Conservation (phyloP, 2,888 invertebrate genomes). For the Dryobota labecula region DNA sequence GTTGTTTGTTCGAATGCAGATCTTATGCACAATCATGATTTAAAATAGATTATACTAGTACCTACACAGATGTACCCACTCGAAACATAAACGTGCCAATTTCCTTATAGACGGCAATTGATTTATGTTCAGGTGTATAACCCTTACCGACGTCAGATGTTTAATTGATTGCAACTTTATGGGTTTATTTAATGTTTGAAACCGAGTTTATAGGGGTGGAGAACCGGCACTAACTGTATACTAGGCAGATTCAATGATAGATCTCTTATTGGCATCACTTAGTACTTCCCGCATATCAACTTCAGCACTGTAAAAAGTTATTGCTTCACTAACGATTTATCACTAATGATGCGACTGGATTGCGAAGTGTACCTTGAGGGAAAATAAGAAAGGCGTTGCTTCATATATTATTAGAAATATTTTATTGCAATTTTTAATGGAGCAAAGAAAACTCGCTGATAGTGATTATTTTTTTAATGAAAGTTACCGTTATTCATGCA, state of each 20-base stretch:
- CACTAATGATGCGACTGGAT: slow-evolving; percentile 64
- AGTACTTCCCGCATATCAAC: slow-evolving; percentile 70
- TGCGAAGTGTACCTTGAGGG: slow-evolving; percentile 31
- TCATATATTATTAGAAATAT: slow-evolving; percentile 25
- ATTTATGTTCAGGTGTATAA: slow-evolving; percentile 68
- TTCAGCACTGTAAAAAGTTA: slow-evolving; percentile 69
- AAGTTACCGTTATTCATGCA: slow-evolving; percentile 49
- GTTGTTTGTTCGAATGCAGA: slow-evolving; percentile 21
- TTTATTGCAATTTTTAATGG: slow-evolving; percentile 33
- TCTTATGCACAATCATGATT: slow-evolving; percentile 38
- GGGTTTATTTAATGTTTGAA: slow-evolving; percentile 69
- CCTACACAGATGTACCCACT: slow-evolving; percentile 43
- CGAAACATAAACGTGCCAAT: slow-evolving; percentile 68
- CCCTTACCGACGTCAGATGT: slow-evolving; percentile 65
- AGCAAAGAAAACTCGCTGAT: slow-evolving; percentile 26
- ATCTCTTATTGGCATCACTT: slow-evolving; percentile 67
- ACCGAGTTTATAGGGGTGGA: slow-evolving; percentile 66
- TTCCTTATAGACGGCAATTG: slow-evolving; percentile 74
- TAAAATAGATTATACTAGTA: slow-evolving; percentile 28
- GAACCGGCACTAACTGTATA: slow-evolving; percentile 62
- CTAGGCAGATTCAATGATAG: slow-evolving; percentile 64
- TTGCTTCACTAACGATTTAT: slow-evolving; percentile 71
- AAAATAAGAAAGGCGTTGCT: slow-evolving; percentile 36
- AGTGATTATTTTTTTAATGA: slow-evolving; percentile 29
- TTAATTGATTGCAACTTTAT: slow-evolving; percentile 74